These are phyloP conservation scores for Prochilodus magdalenae DNA, from an alignment of 2,113 vertebrate species.

Conservation along the genomic window DNA sequence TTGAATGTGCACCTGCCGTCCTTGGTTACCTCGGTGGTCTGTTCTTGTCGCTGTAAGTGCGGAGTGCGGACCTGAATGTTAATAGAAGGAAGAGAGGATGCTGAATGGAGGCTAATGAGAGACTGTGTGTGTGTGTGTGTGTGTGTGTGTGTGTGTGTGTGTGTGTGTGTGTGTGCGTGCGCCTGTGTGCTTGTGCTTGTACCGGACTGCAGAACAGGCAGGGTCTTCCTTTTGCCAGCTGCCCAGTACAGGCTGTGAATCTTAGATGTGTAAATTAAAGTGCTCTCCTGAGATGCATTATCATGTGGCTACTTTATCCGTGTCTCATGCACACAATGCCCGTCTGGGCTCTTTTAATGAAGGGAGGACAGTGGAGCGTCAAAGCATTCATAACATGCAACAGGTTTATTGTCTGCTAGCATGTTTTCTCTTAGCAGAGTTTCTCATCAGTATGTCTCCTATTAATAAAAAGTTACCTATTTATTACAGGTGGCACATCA, in stretches of 20 bases:
- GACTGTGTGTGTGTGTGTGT: constrained; percentile 25
- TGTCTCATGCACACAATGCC: constrained; percentile 25
- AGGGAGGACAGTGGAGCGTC: neutral
- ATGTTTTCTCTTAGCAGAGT: too few species aligned
- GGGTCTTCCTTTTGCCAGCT: constrained; percentile 23
- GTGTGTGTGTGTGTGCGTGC: too few species aligned
- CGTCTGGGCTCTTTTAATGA: constrained; percentile 36
- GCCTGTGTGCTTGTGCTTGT: constrained; percentile 18
- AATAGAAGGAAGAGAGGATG: constrained; percentile 38
- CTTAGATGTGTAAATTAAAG: constrained; percentile 46
- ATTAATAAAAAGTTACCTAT: too few species aligned
- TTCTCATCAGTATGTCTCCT: too few species aligned
- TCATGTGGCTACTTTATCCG: constrained; percentile 18
- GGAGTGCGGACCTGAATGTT: constrained; percentile 48
- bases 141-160: too few species aligned
- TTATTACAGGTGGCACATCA: too few species aligned
- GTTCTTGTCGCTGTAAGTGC: constrained; percentile 49
- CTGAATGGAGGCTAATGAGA: constrained; percentile 48
- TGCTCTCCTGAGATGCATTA: constrained; percentile 21
- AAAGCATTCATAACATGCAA: too few species aligned
- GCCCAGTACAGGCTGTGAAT: constrained; percentile 16
- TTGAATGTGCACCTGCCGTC: constrained; percentile 61
- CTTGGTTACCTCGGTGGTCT: constrained; percentile 62
- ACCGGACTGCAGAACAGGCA: constrained; percentile 24
- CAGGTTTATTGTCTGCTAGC: too few species aligned